phyloP scores from a whole-genome alignment of 2,888 invertebrate genomes.

The Pediacus dermestoides region DNA sequence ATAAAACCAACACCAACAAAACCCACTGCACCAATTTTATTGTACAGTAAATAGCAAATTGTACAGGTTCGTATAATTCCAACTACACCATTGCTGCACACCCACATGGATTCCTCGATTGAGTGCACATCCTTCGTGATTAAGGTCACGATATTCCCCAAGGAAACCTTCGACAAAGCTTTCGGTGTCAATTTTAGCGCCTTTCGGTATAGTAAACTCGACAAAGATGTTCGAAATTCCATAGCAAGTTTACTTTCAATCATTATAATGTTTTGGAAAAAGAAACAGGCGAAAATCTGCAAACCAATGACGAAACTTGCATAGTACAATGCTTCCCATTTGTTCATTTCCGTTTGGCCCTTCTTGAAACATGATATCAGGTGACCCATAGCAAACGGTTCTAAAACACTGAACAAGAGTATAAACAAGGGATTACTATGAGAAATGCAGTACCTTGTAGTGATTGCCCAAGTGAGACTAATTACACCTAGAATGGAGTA shows the following conservation, averaged over 20 bases:
- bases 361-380: slow-evolving; percentile 65
- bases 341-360: slow-evolving; percentile 47
- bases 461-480: slow-evolving; percentile 18
- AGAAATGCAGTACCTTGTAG: slow-evolving; percentile 22
- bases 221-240: slow-evolving; percentile 75
- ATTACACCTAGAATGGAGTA: slow-evolving; percentile 15
- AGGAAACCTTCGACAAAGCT: slow-evolving; percentile 66
- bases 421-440: no score
- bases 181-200: slow-evolving; percentile 36
- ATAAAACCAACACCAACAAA: slow-evolving; percentile 17
- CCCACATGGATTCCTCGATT: slow-evolving; percentile 73
- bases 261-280: slow-evolving; percentile 76
- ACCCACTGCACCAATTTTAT: slow-evolving; percentile 14
- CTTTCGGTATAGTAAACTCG: slow-evolving; percentile 78
- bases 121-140: slow-evolving; percentile 88
- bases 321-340: slow-evolving; percentile 61
- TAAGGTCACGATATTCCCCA: slow-evolving; percentile 73
- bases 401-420: slow-evolving; percentile 32
- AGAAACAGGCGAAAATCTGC: slow-evolving; percentile 63
- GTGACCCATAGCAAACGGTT: slow-evolving; percentile 62
- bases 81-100: slow-evolving; percentile 86
- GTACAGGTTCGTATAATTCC: slow-evolving; percentile 72
- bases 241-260: slow-evolving; percentile 76
- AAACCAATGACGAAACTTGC: slow-evolving; percentile 63
- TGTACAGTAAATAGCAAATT: slow-evolving; percentile 16